Conservation (phyloP, 2,888 invertebrate genomes). For the Cosmopolites sordidus region DNA sequence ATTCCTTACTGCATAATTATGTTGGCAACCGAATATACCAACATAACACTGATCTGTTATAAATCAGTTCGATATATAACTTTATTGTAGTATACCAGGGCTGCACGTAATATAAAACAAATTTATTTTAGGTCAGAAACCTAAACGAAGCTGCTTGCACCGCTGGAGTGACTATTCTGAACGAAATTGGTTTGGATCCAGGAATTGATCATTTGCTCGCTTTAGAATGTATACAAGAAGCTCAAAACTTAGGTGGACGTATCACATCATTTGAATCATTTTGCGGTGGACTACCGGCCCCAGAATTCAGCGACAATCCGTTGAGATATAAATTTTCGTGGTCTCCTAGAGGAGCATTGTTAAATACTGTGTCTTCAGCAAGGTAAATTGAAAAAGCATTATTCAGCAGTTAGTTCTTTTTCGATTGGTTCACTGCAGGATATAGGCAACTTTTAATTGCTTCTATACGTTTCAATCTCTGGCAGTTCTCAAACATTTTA, state of each 20-base stretch:
- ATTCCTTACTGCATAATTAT: too few species aligned
- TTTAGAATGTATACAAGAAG: conserved; percentile 93
- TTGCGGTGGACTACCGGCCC: conserved; percentile 96
- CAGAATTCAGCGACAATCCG: conserved; percentile 90
- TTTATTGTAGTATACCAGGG: too few species aligned
- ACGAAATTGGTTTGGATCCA: conserved; percentile 96
- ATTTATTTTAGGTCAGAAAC: conserved; percentile 47
- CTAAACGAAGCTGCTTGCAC: conserved; percentile 76
- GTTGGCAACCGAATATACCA: too few species aligned
- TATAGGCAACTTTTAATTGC: too few species aligned
- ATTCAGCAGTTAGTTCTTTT: too few species aligned
- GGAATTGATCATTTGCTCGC: conserved; percentile 85
- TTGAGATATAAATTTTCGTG: conserved; percentile 92
- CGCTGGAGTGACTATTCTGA: conserved; percentile 88
- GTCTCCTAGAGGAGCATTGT: conserved; percentile 90
- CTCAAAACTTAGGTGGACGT: conserved; percentile 83
- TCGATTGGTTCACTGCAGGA: too few species aligned
- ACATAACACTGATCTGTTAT: too few species aligned
- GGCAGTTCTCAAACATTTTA: too few species aligned
- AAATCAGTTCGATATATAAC: too few species aligned
- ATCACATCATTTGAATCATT: conserved; percentile 94
- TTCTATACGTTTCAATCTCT: too few species aligned
- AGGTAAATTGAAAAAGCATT: too few species aligned
- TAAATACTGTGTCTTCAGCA: conserved; percentile 86
- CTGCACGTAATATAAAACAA: too few species aligned